These are phyloP conservation scores for Chrysemys picta DNA, from an alignment of 2,113 vertebrate genomes.

Conservation along the genomic window DNA sequence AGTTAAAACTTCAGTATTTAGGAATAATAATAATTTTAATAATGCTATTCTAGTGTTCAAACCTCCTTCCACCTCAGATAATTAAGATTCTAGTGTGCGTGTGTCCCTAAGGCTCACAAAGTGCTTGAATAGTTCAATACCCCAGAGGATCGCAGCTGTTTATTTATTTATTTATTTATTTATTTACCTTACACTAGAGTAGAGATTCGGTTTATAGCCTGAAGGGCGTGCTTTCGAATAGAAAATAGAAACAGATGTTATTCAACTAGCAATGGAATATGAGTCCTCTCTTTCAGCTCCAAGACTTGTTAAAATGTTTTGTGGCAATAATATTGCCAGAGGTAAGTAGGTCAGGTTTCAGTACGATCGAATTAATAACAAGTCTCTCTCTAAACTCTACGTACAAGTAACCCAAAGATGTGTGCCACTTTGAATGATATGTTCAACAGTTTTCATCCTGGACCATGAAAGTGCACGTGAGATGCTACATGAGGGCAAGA, in stretches of 20 bases:
- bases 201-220: not conserved
- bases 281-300: not conserved
- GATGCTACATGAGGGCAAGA: not conserved
- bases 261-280: not conserved
- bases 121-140: not conserved
- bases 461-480: not conserved
- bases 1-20: not conserved
- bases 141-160: not conserved
- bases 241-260: not conserved
- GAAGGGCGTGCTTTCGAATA: not conserved
- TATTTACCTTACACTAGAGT: not conserved
- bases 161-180: not conserved
- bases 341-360: not conserved
- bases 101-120: not conserved
- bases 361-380: not conserved
- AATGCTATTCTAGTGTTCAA: not conserved
- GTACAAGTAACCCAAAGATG: not conserved
- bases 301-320: not conserved
- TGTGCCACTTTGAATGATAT: not conserved
- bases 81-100: not conserved
- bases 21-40: not conserved
- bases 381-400: not conserved
- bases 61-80: not conserved
- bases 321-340: not conserved
- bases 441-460: not conserved